These are phyloP conservation scores for Siderastrea radians DNA, from an alignment of 92 coral and sea anemone species.

Conservation along the genomic window DNA sequence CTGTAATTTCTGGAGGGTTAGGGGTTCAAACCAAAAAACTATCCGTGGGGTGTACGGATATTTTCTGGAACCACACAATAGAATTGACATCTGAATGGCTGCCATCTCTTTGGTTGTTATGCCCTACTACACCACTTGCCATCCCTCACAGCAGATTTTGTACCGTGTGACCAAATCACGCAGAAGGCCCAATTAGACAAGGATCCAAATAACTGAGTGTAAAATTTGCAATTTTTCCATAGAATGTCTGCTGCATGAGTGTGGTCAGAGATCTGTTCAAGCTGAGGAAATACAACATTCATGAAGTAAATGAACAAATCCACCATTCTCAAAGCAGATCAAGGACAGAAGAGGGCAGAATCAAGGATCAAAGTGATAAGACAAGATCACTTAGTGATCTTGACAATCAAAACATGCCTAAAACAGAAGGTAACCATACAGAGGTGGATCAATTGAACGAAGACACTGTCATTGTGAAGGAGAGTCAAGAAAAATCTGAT, in stretches of 20 bases:
- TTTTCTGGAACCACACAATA: too few species aligned
- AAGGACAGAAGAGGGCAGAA: background rate
- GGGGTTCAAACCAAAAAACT: too few species aligned
- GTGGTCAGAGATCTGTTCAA: constrained; percentile 82
- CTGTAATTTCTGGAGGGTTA: too few species aligned
- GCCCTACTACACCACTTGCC: too few species aligned
- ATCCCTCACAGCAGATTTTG: too few species aligned
- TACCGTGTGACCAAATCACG: too few species aligned
- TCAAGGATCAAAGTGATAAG: background rate
- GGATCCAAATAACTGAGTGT: background rate
- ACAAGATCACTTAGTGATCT: background rate
- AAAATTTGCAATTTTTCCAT: background rate
- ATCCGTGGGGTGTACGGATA: too few species aligned
- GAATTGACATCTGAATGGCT: too few species aligned
- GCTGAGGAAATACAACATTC: constrained; percentile 91
- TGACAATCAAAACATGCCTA: background rate
- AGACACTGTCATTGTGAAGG: background rate
- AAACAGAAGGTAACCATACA: background rate
- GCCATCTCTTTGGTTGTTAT: too few species aligned
- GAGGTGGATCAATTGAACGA: background rate
- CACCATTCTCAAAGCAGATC: constrained; percentile 19
- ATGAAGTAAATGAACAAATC: constrained; percentile 69
- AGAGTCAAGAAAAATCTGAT: background rate
- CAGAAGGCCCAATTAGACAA: too few species aligned
- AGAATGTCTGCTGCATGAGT: constrained; percentile 93